Conservation (phyloP, 2,113 vertebrate species). For the Baryphthengus martii region DNA sequence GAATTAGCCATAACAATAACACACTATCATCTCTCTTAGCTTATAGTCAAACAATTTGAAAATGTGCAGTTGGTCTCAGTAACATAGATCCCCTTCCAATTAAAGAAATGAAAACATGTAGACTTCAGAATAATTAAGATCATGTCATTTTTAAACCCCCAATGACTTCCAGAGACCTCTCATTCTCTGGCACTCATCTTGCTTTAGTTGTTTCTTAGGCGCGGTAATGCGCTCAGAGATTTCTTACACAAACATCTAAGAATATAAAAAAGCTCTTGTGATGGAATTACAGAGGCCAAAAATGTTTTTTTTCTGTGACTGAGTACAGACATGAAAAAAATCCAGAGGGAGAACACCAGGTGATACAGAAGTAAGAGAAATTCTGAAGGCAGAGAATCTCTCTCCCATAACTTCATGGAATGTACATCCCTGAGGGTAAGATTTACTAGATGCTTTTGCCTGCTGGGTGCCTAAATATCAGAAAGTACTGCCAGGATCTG, state of each 20-base stretch:
- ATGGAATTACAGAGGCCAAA: neutral
- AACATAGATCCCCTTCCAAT: neutral
- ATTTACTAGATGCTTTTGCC: neutral
- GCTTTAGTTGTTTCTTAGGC: neutral
- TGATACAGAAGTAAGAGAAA: neutral
- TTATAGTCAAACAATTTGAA: neutral
- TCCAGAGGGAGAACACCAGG: neutral
- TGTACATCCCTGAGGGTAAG: neutral
- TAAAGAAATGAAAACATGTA: slow-evolving; percentile 39
- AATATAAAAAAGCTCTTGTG: neutral
- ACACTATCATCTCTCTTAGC: neutral
- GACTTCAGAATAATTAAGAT: slow-evolving; percentile 14
- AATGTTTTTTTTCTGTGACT: neutral
- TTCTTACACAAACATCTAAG: neutral
- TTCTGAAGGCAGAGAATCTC: neutral
- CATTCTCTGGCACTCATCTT: neutral
- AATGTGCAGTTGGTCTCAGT: neutral
- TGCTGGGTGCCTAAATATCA: neutral
- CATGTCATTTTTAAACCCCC: neutral
- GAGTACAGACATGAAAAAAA: neutral
- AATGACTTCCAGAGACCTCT: neutral
- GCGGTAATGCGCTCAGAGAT: neutral
- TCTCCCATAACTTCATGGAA: neutral
- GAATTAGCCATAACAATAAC: slow-evolving; percentile 55
- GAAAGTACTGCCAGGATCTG: neutral